Conservation (phyloP, 2,888 invertebrate species). For the Apomyelois bistriatella region DNA sequence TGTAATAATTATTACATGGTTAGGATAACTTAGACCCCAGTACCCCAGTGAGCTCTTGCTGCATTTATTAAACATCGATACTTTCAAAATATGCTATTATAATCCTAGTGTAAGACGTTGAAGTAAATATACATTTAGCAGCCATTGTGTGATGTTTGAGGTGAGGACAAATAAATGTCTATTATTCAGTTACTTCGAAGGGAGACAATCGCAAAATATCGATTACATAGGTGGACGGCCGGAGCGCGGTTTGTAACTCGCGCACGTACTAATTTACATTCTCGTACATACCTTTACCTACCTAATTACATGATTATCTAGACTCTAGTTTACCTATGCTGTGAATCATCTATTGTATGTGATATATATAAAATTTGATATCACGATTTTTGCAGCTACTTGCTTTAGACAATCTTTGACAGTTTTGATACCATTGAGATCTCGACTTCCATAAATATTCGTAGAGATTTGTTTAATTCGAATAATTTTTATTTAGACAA, state of each 20-base stretch:
- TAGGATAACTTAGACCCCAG: too few relatives aligned
- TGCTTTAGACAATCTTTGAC: too few relatives aligned
- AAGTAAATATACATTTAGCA: background rate
- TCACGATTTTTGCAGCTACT: too few relatives aligned
- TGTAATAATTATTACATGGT: too few relatives aligned
- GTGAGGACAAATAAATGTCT: constrained; percentile 18
- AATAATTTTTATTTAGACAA: too few relatives aligned
- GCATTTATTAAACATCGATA: too few relatives aligned
- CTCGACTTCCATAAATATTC: too few relatives aligned
- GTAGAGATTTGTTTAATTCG: too few relatives aligned
- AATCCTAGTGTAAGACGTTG: too few relatives aligned
- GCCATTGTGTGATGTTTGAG: constrained; percentile 16
- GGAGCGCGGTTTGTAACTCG: constrained; percentile 27
- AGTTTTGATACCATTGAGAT: too few relatives aligned
- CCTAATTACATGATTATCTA: constrained; percentile 22
- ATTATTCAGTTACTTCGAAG: constrained; percentile 23
- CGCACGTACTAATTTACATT: constrained; percentile 32
- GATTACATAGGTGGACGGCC: constrained; percentile 38
- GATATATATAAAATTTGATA: too few relatives aligned
- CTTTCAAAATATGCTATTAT: background rate
- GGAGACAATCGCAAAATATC: constrained; percentile 61
- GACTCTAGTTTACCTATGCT: background rate
- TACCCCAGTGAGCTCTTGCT: too few relatives aligned
- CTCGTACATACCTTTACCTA: constrained; percentile 20
- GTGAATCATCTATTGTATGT: background rate